Evolutionary conservation across 2,797 vertebrate genomes (phyloP).

Genomic region (Peromyscus nudipes): DNA sequence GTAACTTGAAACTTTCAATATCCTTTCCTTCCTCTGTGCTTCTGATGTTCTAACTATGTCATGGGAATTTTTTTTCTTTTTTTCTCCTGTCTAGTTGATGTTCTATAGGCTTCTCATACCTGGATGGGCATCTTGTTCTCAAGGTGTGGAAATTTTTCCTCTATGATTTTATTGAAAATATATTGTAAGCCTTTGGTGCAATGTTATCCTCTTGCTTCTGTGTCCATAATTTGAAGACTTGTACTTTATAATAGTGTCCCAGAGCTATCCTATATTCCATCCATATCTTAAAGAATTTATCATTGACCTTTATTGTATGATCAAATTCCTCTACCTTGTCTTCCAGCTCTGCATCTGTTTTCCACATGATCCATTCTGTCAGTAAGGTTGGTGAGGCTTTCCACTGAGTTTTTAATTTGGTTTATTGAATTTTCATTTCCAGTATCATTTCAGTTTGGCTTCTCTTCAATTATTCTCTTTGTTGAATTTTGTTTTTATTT

Average conservation of each 20-base stretch:
- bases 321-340: neutral
- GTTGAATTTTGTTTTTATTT: neutral
- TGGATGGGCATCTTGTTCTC: neutral
- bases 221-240: neutral
- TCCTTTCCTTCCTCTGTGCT: neutral
- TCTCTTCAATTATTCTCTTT: neutral
- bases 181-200: neutral
- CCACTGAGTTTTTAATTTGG: neutral
- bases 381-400: neutral
- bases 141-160: neutral
- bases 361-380: neutral
- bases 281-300: neutral
- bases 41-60: neutral
- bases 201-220: neutral
- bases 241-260: neutral
- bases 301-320: neutral
- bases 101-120: neutral
- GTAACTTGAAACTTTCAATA: neutral
- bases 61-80: neutral
- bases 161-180: neutral
- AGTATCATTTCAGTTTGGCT: neutral
- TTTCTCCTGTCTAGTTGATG: neutral
- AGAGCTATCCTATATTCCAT: neutral
- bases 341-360: neutral
- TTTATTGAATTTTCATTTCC: neutral